Base-by-base conservation (phyloP, 2,797 vertebrate genomes). In the Notoglanidium macrostoma region DNA sequence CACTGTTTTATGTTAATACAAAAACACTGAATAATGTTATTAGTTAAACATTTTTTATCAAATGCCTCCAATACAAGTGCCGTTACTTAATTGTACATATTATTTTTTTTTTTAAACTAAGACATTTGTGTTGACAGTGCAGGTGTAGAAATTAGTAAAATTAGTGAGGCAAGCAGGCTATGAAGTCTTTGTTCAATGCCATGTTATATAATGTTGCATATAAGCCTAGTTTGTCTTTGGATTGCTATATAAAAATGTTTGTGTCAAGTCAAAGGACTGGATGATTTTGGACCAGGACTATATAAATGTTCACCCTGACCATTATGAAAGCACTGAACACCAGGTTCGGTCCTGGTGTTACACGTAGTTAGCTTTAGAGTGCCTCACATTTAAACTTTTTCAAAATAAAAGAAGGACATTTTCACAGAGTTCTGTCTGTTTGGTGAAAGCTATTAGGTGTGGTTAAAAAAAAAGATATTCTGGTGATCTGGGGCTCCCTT, bases 1-100 rank as follows among this genome's bases (percentile, higher is more conserved):
- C 59, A 46, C 35, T 65, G 59, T 44, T 82, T 83, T 67, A 51
- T 29, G 78, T n/a, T 32, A 83, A 80, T 61, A 26, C 19, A 61
- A 15, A 44, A 44, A 14, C 21, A 12, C 32, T 26, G 32, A 55
- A 59, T 21, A 59, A 59, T 79, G 32, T 79, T 26, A 40, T 59
- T 57, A 59, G 11, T 59, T 35, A 12, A 59, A 59, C 5, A 12
- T 79, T 35, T 44, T 29, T 40, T 26, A 21, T 6, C 51, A 35
- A 40, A 57, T 40, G 26, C 10, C 54, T 59, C 54, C 29, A 10
- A 55, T 32, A 32, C 9, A 78, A 57, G 51, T 35, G 3, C 35
- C 12, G 44, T 73, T 76, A 76, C 51, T 51, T 76, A 17, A 1
- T 17, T 19, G 44, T 0, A 26, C 0, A 76, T 14, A 15, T 74